Base-by-base conservation (phyloP, 2,888 invertebrate genomes). In the Eledone cirrhosa region DNA sequence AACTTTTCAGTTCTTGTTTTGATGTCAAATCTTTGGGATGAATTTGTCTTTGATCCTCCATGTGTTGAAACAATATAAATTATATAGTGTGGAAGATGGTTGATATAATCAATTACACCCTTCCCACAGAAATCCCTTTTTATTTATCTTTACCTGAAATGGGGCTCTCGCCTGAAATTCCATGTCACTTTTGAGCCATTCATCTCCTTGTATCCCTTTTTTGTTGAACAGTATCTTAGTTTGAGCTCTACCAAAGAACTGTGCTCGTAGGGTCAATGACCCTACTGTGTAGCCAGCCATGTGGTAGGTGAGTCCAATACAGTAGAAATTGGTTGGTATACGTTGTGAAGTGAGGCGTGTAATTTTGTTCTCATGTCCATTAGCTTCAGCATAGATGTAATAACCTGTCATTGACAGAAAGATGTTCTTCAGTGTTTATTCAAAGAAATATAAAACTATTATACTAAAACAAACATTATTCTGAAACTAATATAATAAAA, bases 241-340 rank as follows among this genome's bases (percentile, higher is more conserved):
- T 11, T 76, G 24, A 1, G 4, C 13, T 24, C 29, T 48, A 8
- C 24, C 16, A 2, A 19, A 47, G 19, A 48, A 48, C 16, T 48
- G 24, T 19, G 76, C 48, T 19, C 48, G 48, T 29, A 76, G 76
- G 3, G 8, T 2, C 29, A 76, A 33, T 22, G 13, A 7, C 5
- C 76, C 76, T 22, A 76, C 48, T 19, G 48, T 76, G 11, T 76
- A 76, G 48, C 76, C 76, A 24, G 76, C 76, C 76, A 76, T 76
- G 76, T 76, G 76, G 27, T 76, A 76, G 24, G 29, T 24, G 4
- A 76, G 29, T 22, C 27, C 22, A 27, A 76, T 76, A 27, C 76
- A 76, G 24, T 76, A 76, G 1, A 48, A 48, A 16, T 76, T 76
- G 24, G 48, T 5, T n/a, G 76, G 76, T 24, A 76, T 19, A 11